Evolutionary conservation across 2,113 vertebrate species (phyloP).

Genomic region (Lampris megalopsis): DNA sequence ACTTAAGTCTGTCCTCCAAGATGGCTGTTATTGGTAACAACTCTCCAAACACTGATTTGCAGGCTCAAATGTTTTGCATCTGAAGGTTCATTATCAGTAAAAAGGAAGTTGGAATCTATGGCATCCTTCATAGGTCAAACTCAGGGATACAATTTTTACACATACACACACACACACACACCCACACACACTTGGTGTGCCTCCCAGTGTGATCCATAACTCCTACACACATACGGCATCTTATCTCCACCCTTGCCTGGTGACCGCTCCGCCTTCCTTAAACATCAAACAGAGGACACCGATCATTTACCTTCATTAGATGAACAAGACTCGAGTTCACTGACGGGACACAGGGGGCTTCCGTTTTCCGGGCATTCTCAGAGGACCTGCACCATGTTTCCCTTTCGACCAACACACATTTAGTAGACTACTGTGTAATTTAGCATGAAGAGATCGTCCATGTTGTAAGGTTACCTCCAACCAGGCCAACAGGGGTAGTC

Average conservation of each 20-base stretch:
- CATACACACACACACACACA: not conserved
- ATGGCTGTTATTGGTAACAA: too few relatives aligned
- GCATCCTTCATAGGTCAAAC: not conserved
- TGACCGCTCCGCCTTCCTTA: conserved; percentile 13
- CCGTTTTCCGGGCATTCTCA: not conserved
- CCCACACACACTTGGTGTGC: too few relatives aligned
- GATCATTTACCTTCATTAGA: conserved; percentile 29
- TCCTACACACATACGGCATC: conserved; percentile 31
- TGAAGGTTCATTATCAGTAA: not conserved
- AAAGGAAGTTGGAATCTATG: not conserved
- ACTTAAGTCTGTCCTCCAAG: too few relatives aligned
- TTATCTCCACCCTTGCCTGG: conserved; percentile 32
- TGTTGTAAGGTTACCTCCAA: too few relatives aligned
- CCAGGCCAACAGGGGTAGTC: too few relatives aligned
- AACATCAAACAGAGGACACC: not conserved
- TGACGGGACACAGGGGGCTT: conserved; percentile 1
- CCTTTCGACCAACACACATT: not conserved
- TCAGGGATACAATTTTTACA: not conserved
- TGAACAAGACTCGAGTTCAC: conserved; percentile 31
- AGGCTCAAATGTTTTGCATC: too few relatives aligned
- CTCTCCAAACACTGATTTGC: too few relatives aligned
- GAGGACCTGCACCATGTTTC: not conserved
- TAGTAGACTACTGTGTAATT: not conserved
- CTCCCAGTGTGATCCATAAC: conserved; percentile 4
- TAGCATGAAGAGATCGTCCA: not conserved